phyloP scores from a whole-genome alignment of 2,113 vertebrate genomes.

The Eptesicus fuscus region DNA sequence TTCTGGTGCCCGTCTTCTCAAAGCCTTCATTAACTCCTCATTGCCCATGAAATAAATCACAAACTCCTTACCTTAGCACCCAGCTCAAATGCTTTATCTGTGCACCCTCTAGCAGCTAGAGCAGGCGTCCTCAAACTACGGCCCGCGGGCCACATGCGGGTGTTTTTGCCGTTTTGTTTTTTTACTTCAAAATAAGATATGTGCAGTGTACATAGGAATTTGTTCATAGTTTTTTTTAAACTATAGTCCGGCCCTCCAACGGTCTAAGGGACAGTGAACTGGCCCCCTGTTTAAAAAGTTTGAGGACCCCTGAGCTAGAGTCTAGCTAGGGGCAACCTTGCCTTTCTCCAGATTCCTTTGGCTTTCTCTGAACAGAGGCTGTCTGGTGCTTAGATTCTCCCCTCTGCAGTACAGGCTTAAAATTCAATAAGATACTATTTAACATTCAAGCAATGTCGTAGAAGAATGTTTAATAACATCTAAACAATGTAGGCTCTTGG shows the following conservation, averaged over 20 bases:
- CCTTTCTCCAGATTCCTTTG: not conserved
- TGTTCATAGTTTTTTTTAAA: too few species aligned
- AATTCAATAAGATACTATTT: conserved; percentile 1
- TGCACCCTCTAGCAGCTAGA: not conserved
- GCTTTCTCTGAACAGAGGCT: not conserved
- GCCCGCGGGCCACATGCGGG: too few species aligned
- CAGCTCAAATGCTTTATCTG: not conserved
- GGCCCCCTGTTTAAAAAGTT: too few species aligned
- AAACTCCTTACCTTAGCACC: not conserved
- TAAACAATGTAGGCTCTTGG: not conserved
- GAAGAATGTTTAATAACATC: not conserved
- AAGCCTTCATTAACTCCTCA: not conserved
- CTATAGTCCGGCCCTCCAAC: too few species aligned
- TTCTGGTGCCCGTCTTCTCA: not conserved
- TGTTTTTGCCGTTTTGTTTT: too few species aligned
- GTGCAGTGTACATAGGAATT: too few species aligned
- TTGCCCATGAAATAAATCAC: not conserved
- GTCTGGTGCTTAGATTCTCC: not conserved
- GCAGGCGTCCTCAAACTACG: too few species aligned
- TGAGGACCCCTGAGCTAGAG: too few species aligned
- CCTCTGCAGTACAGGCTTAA: not conserved
- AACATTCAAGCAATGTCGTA: not conserved
- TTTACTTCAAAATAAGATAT: too few species aligned
- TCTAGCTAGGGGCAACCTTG: not conserved
- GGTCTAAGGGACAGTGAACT: too few species aligned